Evolutionary conservation across 2,888 invertebrate species (phyloP).

Genomic region (Dicyrtoma fusca): DNA sequence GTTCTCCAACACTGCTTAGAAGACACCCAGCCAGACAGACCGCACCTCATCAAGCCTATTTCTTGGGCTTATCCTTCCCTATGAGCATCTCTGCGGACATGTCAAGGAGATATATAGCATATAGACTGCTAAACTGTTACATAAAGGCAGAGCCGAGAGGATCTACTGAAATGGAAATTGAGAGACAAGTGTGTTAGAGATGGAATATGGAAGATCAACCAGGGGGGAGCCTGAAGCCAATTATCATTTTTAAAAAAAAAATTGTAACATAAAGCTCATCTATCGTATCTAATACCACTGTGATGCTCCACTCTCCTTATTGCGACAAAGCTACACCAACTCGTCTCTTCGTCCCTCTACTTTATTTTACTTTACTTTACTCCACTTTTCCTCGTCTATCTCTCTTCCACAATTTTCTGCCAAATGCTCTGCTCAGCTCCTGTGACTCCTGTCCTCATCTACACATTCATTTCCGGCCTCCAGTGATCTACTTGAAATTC

Average conservation of each 20-base stretch:
- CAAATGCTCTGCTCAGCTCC: background rate
- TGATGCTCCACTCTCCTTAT: constrained; percentile 17
- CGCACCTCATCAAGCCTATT: too few species aligned
- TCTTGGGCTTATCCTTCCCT: too few species aligned
- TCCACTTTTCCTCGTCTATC: constrained; percentile 1
- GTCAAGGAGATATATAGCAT: too few species aligned
- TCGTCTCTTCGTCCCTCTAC: constrained; percentile 27
- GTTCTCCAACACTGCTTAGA: too few species aligned
- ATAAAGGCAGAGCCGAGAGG: too few species aligned
- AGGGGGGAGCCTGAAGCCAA: constrained; percentile 46
- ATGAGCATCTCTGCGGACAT: too few species aligned
- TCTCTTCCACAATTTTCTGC: background rate
- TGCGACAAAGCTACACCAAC: constrained; percentile 16
- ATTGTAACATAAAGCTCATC: constrained; percentile 38
- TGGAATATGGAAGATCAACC: constrained; percentile 48
- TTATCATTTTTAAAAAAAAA: constrained; percentile 50
- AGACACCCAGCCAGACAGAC: too few species aligned
- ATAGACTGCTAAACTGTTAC: too few species aligned
- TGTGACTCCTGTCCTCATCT: constrained; percentile 7
- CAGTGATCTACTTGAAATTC: constrained; percentile 33
- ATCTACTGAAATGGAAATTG: constrained; percentile 3
- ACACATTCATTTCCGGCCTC: constrained; percentile 35
- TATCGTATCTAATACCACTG: constrained; percentile 30
- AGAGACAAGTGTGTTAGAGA: constrained; percentile 10
- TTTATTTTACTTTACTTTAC: background rate